These are phyloP conservation scores for Phoxinus dragarum DNA, from an alignment of 2,797 vertebrate species.

Conservation along the genomic window DNA sequence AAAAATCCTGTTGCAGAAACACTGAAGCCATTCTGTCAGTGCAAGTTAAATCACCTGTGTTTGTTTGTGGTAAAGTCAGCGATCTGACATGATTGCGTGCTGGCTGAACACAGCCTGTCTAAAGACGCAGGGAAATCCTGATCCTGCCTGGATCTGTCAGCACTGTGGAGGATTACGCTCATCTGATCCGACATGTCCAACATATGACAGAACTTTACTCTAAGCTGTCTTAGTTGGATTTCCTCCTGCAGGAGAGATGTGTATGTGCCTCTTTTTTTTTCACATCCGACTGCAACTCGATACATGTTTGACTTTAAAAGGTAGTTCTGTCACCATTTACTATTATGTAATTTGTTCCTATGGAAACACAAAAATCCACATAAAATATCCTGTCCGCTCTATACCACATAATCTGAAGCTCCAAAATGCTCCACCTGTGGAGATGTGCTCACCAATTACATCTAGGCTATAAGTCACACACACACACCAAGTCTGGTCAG, in stretches of 20 bases:
- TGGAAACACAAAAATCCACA: not conserved
- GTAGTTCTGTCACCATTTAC: not conserved
- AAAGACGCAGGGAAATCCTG: slow-evolving; percentile 26
- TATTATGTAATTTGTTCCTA: too few species aligned
- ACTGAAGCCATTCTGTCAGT: not conserved
- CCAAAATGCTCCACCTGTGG: not conserved
- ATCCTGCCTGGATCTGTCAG: slow-evolving; percentile 21
- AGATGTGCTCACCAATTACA: not conserved
- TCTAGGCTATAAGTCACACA: not conserved
- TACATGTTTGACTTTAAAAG: not conserved
- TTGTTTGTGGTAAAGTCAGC: slow-evolving; percentile 1
- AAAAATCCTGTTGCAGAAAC: not conserved
- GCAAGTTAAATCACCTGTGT: not conserved
- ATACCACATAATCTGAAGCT: not conserved
- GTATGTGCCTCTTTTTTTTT: not conserved
- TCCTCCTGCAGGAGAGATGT: not conserved
- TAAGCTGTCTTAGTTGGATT: slow-evolving; percentile 19
- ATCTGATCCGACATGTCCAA: slow-evolving; percentile 19
- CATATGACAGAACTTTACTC: slow-evolving; percentile 34
- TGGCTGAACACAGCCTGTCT: slow-evolving; percentile 23
- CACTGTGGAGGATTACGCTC: slow-evolving; percentile 22
- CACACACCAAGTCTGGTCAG: not conserved
- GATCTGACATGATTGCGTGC: slow-evolving; percentile 2
- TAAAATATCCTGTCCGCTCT: not conserved
- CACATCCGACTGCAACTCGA: not conserved